These are phyloP conservation scores for Patiria miniata DNA, from an alignment of 35 echinoderm and acorn worm genomes.

Conservation along the genomic window DNA sequence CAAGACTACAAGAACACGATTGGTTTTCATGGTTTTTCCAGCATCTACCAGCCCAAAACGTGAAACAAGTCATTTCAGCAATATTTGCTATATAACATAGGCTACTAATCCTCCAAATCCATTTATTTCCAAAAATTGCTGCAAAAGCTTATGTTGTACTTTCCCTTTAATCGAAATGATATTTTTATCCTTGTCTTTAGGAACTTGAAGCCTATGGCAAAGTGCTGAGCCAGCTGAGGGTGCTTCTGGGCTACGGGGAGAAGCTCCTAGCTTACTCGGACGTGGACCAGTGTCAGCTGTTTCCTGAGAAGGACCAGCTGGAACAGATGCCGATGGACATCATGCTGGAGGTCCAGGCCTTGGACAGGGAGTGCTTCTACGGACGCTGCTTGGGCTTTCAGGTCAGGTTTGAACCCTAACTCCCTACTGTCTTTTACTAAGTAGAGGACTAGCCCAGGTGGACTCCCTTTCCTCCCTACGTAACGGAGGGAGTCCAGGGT, in stretches of 20 bases:
- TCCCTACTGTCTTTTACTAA: not conserved
- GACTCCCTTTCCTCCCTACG: too few relatives aligned
- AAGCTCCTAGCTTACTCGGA: slow-evolving; percentile 80
- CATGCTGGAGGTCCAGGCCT: slow-evolving; percentile 79
- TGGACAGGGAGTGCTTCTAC: slow-evolving; percentile 98
- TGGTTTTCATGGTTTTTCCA: too few relatives aligned
- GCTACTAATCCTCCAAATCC: too few relatives aligned
- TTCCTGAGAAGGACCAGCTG: slow-evolving; percentile 57
- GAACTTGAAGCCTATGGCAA: slow-evolving; percentile 77
- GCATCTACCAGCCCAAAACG: too few relatives aligned
- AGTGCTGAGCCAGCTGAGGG: slow-evolving; percentile 76
- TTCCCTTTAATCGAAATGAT: too few relatives aligned
- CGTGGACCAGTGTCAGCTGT: slow-evolving; percentile 54
- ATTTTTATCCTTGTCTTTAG: not conserved
- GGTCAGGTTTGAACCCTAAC: slow-evolving; percentile 67
- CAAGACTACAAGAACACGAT: too few relatives aligned
- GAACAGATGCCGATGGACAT: slow-evolving; percentile 80
- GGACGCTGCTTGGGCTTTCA: slow-evolving; percentile 94
- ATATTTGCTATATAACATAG: too few relatives aligned
- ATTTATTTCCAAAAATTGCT: too few relatives aligned
- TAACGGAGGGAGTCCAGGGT: too few relatives aligned
- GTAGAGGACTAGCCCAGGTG: too few relatives aligned
- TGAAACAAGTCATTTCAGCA: too few relatives aligned
- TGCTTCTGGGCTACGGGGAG: slow-evolving; percentile 85
- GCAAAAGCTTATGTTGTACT: too few relatives aligned